Conservation (phyloP, 2,797 vertebrate genomes). For the Mastacembelus armatus region DNA sequence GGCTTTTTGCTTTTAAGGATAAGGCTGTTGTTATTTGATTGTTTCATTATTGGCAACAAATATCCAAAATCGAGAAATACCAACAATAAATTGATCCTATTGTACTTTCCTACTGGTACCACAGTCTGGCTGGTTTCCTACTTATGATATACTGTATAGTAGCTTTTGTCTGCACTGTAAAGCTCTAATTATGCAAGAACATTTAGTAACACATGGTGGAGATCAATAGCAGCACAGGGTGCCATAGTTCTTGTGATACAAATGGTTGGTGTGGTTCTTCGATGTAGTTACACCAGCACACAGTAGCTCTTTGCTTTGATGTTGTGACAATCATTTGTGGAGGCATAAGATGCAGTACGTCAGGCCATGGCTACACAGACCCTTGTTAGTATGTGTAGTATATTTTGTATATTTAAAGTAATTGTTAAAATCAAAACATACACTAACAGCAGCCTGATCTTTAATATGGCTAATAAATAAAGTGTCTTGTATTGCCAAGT, state of each 20-base stretch:
- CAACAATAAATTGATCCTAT: not conserved
- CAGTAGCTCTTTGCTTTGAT: no score
- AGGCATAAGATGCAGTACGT: no score
- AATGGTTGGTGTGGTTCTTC: no score
- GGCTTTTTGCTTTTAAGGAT: conserved; percentile 1
- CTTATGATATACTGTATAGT: no score
- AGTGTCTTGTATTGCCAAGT: not conserved
- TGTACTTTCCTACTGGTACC: not conserved
- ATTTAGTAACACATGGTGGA: no score
- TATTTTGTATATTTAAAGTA: not conserved
- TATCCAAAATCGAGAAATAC: not conserved
- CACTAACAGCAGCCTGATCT: conserved; percentile 26
- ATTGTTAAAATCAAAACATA: not conserved
- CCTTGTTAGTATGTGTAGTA: not conserved
- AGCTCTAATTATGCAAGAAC: no score
- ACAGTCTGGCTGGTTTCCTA: not conserved
- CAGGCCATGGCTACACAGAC: conserved; percentile 3
- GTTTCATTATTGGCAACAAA: not conserved
- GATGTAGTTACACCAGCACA: no score
- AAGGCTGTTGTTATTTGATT: conserved; percentile 16
- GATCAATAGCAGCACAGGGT: no score
- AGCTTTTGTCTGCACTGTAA: no score
- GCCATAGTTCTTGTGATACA: no score
- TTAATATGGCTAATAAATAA: no score
- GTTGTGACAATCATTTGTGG: no score